Percentiles rank a stretch among this genome's conserved stretches.
phyloP scores from a whole-genome alignment of 1,140 invertebrate genomes.

The Sesamia nonagrioides region DNA sequence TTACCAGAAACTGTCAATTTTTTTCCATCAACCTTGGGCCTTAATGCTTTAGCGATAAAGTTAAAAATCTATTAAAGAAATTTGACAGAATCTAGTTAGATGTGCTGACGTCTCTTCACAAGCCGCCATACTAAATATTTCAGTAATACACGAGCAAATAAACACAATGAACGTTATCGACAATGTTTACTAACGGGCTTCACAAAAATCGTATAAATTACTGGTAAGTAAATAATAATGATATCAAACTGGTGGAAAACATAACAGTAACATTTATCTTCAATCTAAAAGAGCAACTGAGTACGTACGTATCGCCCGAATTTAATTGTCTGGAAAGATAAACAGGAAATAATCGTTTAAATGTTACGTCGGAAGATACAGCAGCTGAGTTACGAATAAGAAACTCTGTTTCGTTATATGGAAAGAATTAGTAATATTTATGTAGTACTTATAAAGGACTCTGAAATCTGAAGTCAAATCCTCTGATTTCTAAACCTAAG shows the following conservation, averaged over 20 bases:
- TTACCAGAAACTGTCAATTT: no score
- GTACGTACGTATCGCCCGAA: slow-evolving; percentile 10
- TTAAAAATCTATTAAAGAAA: no score
- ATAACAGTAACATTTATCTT: slow-evolving; percentile 5
- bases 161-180: slow-evolving; percentile 2
- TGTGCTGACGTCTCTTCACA: background rate
- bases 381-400: background rate
- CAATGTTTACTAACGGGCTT: slow-evolving; percentile 1
- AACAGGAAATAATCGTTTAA: slow-evolving; percentile 18
- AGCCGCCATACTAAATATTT: background rate
- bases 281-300: background rate
- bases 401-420: background rate
- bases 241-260: slow-evolving; percentile 9
- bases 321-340: slow-evolving; percentile 32
- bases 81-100: no score
- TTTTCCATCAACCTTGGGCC: no score
- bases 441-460: no score
- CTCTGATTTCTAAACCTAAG: background rate
- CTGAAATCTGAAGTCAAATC: background rate
- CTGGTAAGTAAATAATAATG: slow-evolving; percentile 23
- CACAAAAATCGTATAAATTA: slow-evolving; percentile 2
- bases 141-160: slow-evolving; percentile 14
- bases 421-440: no score
- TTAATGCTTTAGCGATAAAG: no score
- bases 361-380: background rate